Evolutionary conservation across 2,888 invertebrate genomes (phyloP), one percentile per base, ranked within the genome.

Genomic region (Athrips mouffetella): DNA sequence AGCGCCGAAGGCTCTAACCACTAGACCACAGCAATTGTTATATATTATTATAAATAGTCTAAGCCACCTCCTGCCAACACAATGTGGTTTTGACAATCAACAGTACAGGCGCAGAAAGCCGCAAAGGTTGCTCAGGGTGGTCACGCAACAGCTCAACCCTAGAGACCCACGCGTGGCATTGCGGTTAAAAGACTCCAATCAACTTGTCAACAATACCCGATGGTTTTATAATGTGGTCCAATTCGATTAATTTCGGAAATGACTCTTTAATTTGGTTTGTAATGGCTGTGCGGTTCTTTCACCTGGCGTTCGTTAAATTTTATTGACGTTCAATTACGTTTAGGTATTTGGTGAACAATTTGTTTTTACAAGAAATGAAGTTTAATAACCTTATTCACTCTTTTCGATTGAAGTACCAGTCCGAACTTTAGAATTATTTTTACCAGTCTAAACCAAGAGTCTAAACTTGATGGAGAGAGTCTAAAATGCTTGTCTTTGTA

Each of bases 181-280:
- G 25, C 16, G 40, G 15, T 25, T 15, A 41, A 16, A 10, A 11
- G 18, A 10, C 21, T 4, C 42, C 42, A 42, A 42, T 42, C 42
- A 42, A 42, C 29, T 8, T 15, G 42, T 42, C 42, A 42, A 18
- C 42, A 8, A 20, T 7, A 40, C 8, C 25, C 25, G 25, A 23
- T 25, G 15, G 13, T 5, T 40, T 11, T 40, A 13, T 40, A 25
- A 21, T 37, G 37, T 20, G 37, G 21, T 37, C 37, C 6, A 16
- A 21, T 37, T 37, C 37, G 37, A 37, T 21, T 11, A 11, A n/a
- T 37, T 51, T 30, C 30, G 41, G 45, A 48, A 53, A 53, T 45
- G 47, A 48, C 48, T 45, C 48, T 50, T 35, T 18, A 21, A 37
- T 37, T 37, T 37, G 8, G 21, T 21, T 21, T 37, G 33, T 3